A percentile compares a stretch with the other conserved stretches of the same genome.
These are phyloP conservation scores for Nyleta sp. DNA, from an alignment of 2,888 invertebrate species.

Conservation along the genomic window DNA sequence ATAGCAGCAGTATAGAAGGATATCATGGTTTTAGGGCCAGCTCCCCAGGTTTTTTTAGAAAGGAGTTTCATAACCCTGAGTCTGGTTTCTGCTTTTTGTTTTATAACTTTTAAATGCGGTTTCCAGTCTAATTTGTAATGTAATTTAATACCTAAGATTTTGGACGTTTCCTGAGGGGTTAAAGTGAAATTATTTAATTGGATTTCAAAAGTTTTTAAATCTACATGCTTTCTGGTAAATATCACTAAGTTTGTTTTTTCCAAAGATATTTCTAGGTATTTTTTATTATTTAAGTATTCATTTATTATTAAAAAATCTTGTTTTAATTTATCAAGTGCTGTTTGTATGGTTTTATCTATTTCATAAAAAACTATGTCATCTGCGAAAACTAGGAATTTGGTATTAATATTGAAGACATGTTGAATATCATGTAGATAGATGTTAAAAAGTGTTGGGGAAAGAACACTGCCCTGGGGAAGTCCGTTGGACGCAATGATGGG, in stretches of 20 bases:
- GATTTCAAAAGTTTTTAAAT: neutral
- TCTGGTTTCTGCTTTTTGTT: neutral
- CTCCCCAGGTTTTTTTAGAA: constrained; percentile 2
- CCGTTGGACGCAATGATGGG: neutral
- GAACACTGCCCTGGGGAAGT: constrained; percentile 6
- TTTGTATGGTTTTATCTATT: neutral
- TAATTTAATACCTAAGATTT: constrained; percentile 13
- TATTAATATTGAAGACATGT: neutral
- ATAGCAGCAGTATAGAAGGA: constrained; percentile 9
- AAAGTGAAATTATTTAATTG: neutral
- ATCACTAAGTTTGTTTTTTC: constrained; percentile 8
- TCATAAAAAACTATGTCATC: neutral
- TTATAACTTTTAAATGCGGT: constrained; percentile 2
- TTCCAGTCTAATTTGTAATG: constrained; percentile 29
- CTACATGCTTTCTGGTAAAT: constrained; percentile 15
- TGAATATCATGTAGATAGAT: constrained; percentile 6
- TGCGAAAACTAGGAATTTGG: neutral
- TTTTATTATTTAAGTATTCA: neutral
- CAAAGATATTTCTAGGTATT: neutral
- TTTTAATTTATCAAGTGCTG: neutral
- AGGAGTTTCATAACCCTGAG: constrained; percentile 21
- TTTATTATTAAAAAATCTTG: neutral
- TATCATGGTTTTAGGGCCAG: neutral
- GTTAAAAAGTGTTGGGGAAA: constrained; percentile 8
- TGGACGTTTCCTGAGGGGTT: neutral